Evolutionary conservation across 2,113 vertebrate species (phyloP).

Genomic region (Pedionomus torquatus): DNA sequence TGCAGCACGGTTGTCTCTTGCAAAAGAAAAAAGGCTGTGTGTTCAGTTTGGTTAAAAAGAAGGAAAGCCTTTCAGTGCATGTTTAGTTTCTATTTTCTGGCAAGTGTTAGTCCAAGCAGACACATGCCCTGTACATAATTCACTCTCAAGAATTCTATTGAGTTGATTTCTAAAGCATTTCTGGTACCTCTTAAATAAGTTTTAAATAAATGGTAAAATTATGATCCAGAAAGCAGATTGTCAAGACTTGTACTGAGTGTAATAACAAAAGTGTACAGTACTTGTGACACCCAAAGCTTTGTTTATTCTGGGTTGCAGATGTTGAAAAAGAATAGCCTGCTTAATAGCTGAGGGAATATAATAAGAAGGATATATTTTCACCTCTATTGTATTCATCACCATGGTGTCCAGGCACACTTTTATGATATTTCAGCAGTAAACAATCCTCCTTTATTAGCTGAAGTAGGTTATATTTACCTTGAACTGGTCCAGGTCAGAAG

Average conservation of each 20-base stretch:
- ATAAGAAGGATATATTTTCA: not conserved
- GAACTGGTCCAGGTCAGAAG: not conserved
- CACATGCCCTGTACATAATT: not conserved
- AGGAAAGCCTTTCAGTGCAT: not conserved
- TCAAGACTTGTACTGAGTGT: not conserved
- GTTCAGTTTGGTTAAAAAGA: not conserved
- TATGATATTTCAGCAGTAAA: not conserved
- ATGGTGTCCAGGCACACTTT: not conserved
- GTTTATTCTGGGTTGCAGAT: not conserved
- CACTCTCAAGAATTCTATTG: not conserved
- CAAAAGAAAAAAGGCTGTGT: not conserved
- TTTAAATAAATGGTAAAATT: not conserved
- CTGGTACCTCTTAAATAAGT: not conserved
- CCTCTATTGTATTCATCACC: not conserved
- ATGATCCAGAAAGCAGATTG: not conserved
- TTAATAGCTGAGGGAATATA: not conserved
- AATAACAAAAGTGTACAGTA: not conserved
- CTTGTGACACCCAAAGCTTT: not conserved
- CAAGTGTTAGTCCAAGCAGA: not conserved
- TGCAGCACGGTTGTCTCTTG: not conserved
- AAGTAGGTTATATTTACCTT: not conserved
- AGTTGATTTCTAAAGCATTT: not conserved
- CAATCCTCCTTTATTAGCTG: not conserved
- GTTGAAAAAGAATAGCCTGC: not conserved
- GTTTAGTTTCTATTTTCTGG: not conserved